Evolutionary conservation across 2,113 vertebrate species (phyloP).

Genomic region (Albula glossodonta): DNA sequence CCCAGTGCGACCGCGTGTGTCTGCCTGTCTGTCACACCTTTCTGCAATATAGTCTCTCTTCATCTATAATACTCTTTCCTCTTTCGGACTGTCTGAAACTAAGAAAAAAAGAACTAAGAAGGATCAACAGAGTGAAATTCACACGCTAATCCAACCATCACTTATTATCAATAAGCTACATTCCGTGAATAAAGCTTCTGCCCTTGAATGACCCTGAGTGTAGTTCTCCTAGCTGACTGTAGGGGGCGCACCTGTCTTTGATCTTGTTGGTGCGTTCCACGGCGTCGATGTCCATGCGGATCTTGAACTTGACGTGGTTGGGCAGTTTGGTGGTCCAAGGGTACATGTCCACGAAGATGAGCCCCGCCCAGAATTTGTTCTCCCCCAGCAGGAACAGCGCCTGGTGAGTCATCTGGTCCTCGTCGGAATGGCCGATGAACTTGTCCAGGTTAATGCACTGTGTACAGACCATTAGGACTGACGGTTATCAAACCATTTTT

Average conservation of each 20-base stretch:
- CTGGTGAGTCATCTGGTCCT: conserved; percentile 81
- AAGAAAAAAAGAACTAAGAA: too few species aligned
- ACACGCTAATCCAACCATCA: neutral
- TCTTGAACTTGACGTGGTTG: conserved; percentile 87
- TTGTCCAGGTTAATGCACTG: conserved; percentile 93
- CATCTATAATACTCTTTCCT: too few species aligned
- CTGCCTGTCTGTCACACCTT: too few species aligned
- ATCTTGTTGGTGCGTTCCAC: conserved; percentile 97
- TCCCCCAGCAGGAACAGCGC: conserved; percentile 85
- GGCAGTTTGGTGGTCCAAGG: conserved; percentile 77
- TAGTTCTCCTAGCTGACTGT: neutral
- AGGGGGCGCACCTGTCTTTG: conserved; percentile 82
- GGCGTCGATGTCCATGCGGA: conserved; percentile 95
- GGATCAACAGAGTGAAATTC: too few species aligned
- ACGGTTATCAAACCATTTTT: too few species aligned
- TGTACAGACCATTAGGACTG: neutral
- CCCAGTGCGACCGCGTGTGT: neutral
- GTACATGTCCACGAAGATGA: conserved; percentile 83
- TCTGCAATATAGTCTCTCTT: too few species aligned
- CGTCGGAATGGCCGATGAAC: conserved; percentile 83
- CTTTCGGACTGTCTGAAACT: too few species aligned
- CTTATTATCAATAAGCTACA: neutral
- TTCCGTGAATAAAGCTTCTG: neutral
- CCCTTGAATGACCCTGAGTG: neutral
- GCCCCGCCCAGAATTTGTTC: conserved; percentile 93